These are phyloP conservation scores for Stratiomys singularior DNA, from an alignment of 2,888 invertebrate species.

Conservation along the genomic window DNA sequence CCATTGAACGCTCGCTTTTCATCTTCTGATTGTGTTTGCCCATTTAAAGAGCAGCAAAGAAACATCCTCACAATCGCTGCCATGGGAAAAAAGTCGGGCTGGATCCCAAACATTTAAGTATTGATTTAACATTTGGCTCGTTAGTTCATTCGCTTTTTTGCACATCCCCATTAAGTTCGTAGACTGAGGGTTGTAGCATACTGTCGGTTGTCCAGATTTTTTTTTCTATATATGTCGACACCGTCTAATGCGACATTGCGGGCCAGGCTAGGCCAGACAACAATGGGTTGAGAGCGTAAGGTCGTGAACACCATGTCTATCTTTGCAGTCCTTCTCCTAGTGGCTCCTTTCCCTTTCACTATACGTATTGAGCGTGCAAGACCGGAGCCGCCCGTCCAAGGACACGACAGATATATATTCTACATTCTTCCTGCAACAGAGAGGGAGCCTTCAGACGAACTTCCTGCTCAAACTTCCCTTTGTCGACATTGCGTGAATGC, in stretches of 20 bases:
- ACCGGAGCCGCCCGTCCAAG: constrained; percentile 24
- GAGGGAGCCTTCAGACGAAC: constrained; percentile 4
- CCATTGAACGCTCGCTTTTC: too few relatives aligned
- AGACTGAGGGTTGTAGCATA: constrained; percentile 7
- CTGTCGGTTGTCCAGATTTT: constrained; percentile 26
- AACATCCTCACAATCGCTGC: not conserved
- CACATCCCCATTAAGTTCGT: not conserved
- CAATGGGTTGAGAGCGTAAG: constrained; percentile 42
- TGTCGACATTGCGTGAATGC: not conserved
- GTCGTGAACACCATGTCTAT: constrained; percentile 36
- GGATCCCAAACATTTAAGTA: constrained; percentile 2
- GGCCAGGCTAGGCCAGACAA: constrained; percentile 36
- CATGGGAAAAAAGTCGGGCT: not conserved
- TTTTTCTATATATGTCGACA: not conserved
- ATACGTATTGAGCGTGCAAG: not conserved
- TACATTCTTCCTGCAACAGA: not conserved
- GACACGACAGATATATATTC: constrained; percentile 31
- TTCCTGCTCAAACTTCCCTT: not conserved
- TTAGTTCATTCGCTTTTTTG: not conserved
- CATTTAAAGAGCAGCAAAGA: not conserved
- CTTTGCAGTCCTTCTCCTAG: constrained; percentile 10
- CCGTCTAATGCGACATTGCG: constrained; percentile 30
- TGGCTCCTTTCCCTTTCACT: not conserved
- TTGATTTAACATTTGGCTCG: constrained; percentile 12
- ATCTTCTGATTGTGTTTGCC: not conserved